phyloP scores from a whole-genome alignment of 2,113 vertebrate species.

The Sinocyclocheilus anophthalmus region DNA sequence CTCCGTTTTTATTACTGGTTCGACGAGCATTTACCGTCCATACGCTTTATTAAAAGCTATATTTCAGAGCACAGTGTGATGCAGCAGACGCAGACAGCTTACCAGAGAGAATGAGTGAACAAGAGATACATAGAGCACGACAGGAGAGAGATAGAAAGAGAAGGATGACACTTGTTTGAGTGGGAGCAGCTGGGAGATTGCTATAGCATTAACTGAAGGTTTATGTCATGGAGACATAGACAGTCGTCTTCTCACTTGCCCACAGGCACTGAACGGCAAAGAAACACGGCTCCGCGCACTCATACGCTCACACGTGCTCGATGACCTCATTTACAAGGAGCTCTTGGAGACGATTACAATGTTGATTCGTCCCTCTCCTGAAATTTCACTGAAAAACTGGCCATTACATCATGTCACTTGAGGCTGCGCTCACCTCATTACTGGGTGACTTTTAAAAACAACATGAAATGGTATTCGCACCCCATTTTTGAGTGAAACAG shows the following conservation, averaged over 20 bases:
- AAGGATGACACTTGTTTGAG: slow-evolving; percentile 16
- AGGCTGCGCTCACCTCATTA: slow-evolving; percentile 51
- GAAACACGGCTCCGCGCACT: background rate
- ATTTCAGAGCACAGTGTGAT: slow-evolving; percentile 69
- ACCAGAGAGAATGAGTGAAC: slow-evolving; percentile 32
- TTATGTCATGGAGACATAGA: slow-evolving; percentile 27
- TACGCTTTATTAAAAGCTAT: slow-evolving; percentile 80
- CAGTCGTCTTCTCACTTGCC: slow-evolving; percentile 3
- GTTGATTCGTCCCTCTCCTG: slow-evolving; percentile 11
- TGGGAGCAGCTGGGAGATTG: slow-evolving; percentile 30
- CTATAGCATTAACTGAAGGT: slow-evolving; percentile 28
- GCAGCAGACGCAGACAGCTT: slow-evolving; percentile 12
- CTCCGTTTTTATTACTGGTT: slow-evolving; percentile 73
- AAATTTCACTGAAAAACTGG: slow-evolving; percentile 64
- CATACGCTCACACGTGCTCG: background rate
- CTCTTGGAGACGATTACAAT: slow-evolving; percentile 29
- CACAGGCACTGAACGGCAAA: slow-evolving; percentile 10
- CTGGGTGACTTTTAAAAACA: slow-evolving; percentile 41
- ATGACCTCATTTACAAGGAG: slow-evolving; percentile 40
- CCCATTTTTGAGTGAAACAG: background rate
- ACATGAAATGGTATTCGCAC: slow-evolving; percentile 15
- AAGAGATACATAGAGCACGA: background rate
- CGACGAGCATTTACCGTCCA: slow-evolving; percentile 71
- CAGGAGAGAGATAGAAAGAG: slow-evolving; percentile 2
- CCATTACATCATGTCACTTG: slow-evolving; percentile 64